Evolutionary conservation across 2,797 vertebrate genomes (phyloP).

Genomic region (Danio choprae): DNA sequence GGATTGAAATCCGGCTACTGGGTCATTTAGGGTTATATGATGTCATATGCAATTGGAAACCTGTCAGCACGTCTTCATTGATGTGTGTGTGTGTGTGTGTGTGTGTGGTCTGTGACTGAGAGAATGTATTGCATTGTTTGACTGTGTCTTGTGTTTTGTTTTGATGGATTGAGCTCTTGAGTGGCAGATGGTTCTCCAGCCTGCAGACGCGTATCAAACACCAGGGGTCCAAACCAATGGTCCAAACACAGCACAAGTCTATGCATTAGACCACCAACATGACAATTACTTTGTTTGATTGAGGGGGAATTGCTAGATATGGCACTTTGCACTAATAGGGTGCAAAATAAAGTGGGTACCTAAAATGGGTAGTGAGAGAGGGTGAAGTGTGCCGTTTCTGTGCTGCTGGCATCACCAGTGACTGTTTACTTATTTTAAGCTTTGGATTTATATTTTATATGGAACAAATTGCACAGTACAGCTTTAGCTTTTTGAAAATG

Average conservation of each 20-base stretch:
- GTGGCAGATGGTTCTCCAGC: conserved; percentile 60
- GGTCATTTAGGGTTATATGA: no score
- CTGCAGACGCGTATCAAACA: conserved; percentile 53
- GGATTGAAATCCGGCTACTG: no score
- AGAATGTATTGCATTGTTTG: conserved; percentile 46
- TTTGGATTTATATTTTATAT: conserved; percentile 1
- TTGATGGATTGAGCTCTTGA: conserved; percentile 59
- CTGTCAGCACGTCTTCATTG: conserved; percentile 1
- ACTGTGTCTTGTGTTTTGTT: conserved; percentile 53
- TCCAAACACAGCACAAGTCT: conserved; percentile 28
- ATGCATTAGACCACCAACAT: conserved; percentile 12
- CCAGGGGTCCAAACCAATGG: conserved; percentile 38
- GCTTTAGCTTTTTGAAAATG: not conserved
- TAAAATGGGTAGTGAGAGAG: not conserved
- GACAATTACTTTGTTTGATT: not conserved
- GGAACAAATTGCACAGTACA: not conserved
- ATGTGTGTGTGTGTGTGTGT: not conserved
- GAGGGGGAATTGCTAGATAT: not conserved
- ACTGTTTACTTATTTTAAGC: not conserved
- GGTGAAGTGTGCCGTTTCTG: not conserved
- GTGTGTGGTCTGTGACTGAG: conserved; percentile 44
- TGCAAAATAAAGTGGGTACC: not conserved
- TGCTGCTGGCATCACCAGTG: not conserved
- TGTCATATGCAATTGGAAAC: not conserved
- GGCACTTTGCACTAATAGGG: not conserved